These are phyloP conservation scores for Neopelma chrysocephalum DNA, from an alignment of 2,797 vertebrate genomes.

Conservation along the genomic window DNA sequence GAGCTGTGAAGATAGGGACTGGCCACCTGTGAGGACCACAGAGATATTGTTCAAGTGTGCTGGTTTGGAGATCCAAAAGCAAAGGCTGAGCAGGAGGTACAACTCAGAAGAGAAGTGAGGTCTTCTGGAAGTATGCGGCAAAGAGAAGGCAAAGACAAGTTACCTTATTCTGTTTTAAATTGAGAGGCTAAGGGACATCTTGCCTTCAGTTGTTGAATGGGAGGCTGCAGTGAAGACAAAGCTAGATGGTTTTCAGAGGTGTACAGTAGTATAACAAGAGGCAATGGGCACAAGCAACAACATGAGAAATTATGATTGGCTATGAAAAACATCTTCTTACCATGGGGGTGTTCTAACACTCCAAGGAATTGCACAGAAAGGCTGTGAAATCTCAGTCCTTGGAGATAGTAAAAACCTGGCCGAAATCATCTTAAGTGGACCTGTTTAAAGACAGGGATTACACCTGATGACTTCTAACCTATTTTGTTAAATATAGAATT, in stretches of 20 bases:
- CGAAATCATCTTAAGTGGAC: background rate
- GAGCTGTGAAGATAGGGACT: background rate
- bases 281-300: background rate
- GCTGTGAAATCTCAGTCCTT: background rate
- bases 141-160: background rate
- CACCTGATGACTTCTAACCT: background rate
- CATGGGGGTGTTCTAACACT: background rate
- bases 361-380: background rate
- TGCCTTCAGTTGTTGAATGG: background rate
- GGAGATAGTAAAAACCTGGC: background rate
- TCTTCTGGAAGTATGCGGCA: background rate
- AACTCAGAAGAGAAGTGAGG: background rate
- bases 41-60: background rate
- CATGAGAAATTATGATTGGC: background rate
- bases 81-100: background rate
- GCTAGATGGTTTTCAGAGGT: background rate
- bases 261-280: accelerated
- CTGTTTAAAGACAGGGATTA: background rate
- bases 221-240: background rate
- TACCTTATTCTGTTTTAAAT: background rate
- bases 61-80: background rate
- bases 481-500: background rate
- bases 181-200: background rate
- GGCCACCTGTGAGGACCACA: background rate
- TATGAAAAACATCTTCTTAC: background rate